Evolutionary conservation across 2,888 invertebrate genomes (phyloP).

Genomic region (Cantharis rustica): DNA sequence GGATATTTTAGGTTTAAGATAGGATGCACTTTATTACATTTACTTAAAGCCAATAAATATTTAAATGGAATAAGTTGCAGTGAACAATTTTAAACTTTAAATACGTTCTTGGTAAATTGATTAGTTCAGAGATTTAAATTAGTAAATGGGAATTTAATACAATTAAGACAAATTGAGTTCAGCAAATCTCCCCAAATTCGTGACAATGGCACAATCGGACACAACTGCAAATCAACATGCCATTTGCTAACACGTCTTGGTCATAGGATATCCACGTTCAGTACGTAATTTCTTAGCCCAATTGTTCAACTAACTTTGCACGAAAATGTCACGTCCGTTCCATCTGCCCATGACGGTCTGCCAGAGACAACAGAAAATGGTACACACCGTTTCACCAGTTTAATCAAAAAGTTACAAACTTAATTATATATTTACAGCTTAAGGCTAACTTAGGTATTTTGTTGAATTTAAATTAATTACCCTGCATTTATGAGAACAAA

Average conservation of each 20-base stretch:
- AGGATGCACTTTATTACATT: background rate
- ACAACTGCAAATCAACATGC: constrained; percentile 25
- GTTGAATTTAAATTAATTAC: constrained; percentile 11
- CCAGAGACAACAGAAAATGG: constrained; percentile 18
- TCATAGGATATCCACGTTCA: constrained; percentile 23
- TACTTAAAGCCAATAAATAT: background rate
- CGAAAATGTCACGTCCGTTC: constrained; percentile 32
- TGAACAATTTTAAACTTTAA: constrained; percentile 10
- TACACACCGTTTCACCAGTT: constrained; percentile 14
- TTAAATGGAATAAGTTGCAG: background rate
- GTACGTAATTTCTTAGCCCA: constrained; percentile 21
- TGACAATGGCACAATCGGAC: constrained; percentile 23
- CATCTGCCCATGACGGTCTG: constrained; percentile 32
- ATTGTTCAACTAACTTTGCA: constrained; percentile 21
- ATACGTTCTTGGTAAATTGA: constrained; percentile 12
- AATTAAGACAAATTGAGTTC: constrained; percentile 35
- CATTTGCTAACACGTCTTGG: constrained; percentile 22
- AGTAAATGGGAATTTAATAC: constrained; percentile 34
- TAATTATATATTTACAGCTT: constrained; percentile 9
- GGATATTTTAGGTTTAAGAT: background rate
- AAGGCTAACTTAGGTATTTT: constrained; percentile 7
- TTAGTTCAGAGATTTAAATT: constrained; percentile 27
- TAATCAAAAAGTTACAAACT: constrained; percentile 15
- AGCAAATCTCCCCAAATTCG: constrained; percentile 25
- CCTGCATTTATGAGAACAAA: constrained; percentile 3